Evolutionary conservation across 2,797 vertebrate species (phyloP), one percentile per base, ranked within the genome.

Genomic region (Ataeniobius toweri): DNA sequence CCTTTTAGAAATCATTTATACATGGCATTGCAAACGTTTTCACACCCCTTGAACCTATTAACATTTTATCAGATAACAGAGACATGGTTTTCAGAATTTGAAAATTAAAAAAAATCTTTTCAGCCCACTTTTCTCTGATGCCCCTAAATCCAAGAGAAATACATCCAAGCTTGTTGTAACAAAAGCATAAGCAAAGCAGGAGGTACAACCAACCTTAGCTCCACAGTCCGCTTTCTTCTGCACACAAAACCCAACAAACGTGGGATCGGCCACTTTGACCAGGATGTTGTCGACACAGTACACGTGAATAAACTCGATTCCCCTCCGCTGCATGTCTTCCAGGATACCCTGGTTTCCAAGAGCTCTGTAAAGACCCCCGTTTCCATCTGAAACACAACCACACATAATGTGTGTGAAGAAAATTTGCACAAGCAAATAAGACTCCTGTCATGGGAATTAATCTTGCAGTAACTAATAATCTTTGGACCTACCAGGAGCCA

Each of bases 221-320:
- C 98, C 98, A 44, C 98, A 99, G 83, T 99, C 98, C 0, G 97
- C 98, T 90, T 95, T 96, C 80, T 98, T 99, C 90, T 95, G 94
- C 86, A 97, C 85, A 90, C 98, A 99, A 91, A 99, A 99, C 3
- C 98, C 98, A 9, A 99, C 93, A 88, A 99, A 99, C 55, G 95
- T 89, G 0, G 98, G 98, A 87, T 99, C 98, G 0, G 98, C 98
- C 84, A 99, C 98, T 91, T 98, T 98, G 78, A 99, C 98, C 85
- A 99, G 90, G 87, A 99, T 97, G 91, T 99, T 99, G 89, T 99
- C 98, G 16, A 99, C 98, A 0, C 98, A 99, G 74, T 99, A 99
- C 72, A 99, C 97, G 0, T 99, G 98, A 80, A 99, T 94, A 44
- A 91, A 96, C 41, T 92, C 92, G 71, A 98, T 92, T 0, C 97